phyloP scores from a whole-genome alignment of 1,140 invertebrate genomes.

The Phenacoccus solenopsis region DNA sequence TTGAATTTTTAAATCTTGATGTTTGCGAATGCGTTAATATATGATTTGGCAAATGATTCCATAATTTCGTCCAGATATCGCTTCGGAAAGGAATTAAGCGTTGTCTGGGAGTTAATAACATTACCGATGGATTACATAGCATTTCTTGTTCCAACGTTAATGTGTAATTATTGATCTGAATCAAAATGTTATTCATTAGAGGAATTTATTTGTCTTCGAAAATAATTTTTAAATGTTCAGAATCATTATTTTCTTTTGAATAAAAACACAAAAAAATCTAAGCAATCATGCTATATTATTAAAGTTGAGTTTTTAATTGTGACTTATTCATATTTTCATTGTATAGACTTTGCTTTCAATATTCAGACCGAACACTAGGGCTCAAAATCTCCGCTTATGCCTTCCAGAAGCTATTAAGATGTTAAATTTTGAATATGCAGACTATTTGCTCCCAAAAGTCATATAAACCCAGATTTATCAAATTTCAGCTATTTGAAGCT shows the following conservation, averaged over 20 bases:
- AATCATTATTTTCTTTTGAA: neutral
- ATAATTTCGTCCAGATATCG: conserved; percentile 69
- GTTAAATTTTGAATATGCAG: no score
- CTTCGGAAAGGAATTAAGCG: conserved; percentile 59
- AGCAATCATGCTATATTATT: no score
- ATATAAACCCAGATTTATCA: no score
- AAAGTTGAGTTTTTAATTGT: no score
- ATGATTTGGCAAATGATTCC: conserved; percentile 35
- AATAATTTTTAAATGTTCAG: no score
- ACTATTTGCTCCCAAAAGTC: no score
- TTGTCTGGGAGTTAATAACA: conserved; percentile 66
- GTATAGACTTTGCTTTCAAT: no score
- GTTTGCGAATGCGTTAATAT: conserved; percentile 43
- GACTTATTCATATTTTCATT: no score
- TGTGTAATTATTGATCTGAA: conserved; percentile 12
- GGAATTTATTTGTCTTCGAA: neutral
- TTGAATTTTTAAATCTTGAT: conserved; percentile 48
- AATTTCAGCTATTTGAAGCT: no score
- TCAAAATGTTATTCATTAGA: neutral
- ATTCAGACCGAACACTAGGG: no score
- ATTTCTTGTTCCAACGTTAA: conserved; percentile 39
- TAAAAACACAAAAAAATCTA: neutral
- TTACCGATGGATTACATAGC: conserved; percentile 64
- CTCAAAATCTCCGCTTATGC: no score
- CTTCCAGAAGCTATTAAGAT: no score